phyloP scores from a whole-genome alignment of 2,888 invertebrate genomes.

The Nebria salina region DNA sequence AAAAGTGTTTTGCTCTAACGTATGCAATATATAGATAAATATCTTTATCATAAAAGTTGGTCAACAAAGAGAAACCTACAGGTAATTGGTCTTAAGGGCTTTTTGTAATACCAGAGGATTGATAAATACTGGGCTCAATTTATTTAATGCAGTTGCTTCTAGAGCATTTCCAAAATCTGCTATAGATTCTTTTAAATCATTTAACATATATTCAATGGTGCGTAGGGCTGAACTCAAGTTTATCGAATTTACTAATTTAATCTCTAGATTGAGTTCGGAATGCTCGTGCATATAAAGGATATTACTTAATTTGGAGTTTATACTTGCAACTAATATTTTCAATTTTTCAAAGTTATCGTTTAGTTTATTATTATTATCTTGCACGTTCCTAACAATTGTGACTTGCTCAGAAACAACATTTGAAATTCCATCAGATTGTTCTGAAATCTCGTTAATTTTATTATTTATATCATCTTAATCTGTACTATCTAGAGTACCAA shows the following conservation, averaged over 20 bases:
- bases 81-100: neutral
- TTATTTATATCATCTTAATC: conserved; percentile 23
- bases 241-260: conserved; percentile 11
- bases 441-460: conserved; percentile 13
- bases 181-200: too few relatives aligned
- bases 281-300: neutral
- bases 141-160: conserved; percentile 20
- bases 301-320: conserved; percentile 18
- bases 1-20: neutral
- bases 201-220: too few relatives aligned
- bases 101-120: neutral
- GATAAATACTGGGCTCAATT: conserved; percentile 26
- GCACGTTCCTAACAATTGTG: conserved; percentile 11
- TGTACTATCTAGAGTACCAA: conserved; percentile 11
- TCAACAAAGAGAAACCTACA: neutral
- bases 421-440: conserved; percentile 7
- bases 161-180: neutral
- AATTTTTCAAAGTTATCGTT: conserved; percentile 19
- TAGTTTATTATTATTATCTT: neutral
- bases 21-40: neutral
- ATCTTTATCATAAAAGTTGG: conserved; percentile 8
- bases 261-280: neutral
- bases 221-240: conserved; percentile 7
- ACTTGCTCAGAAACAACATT: conserved; percentile 26
- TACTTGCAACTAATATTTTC: neutral